A percentile compares a stretch with the other conserved stretches of the same genome.
phyloP scores from a whole-genome alignment of 2,888 invertebrate species.

The Ectropis crepuscularia region DNA sequence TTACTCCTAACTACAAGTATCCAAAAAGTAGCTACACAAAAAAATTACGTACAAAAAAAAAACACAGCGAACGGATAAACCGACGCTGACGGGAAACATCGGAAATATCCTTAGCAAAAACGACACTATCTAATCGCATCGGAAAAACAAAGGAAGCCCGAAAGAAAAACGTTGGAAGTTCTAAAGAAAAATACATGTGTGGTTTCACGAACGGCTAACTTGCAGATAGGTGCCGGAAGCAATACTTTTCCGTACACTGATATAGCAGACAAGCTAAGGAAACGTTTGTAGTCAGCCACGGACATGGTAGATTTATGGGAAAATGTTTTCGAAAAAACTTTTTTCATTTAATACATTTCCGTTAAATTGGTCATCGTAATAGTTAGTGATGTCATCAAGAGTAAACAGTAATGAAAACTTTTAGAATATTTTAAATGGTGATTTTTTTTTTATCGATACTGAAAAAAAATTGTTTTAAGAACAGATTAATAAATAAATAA shows the following conservation, averaged over 20 bases:
- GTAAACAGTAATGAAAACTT: no score
- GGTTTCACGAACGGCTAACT: constrained; percentile 48
- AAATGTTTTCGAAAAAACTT: constrained; percentile 57
- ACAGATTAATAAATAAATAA: no score
- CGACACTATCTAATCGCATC: constrained; percentile 57
- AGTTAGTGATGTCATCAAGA: no score
- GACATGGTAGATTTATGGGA: constrained; percentile 72
- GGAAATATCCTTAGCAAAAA: constrained; percentile 51
- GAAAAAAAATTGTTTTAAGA: no score
- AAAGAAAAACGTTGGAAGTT: constrained; percentile 49
- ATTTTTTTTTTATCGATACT: no score
- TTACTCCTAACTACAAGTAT: no score
- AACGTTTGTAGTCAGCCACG: constrained; percentile 57
- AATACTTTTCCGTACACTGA: constrained; percentile 71
- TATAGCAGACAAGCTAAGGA: constrained; percentile 78
- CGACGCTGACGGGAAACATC: constrained; percentile 10
- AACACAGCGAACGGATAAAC: no score
- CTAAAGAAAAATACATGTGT: constrained; percentile 59
- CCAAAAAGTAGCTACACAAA: no score
- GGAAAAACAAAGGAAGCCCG: constrained; percentile 45
- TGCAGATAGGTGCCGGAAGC: constrained; percentile 68
- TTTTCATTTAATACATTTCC: neutral
- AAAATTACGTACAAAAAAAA: no score
- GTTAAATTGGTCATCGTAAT: neutral
- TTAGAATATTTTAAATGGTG: no score